A percentile compares a stretch with the other conserved stretches of the same genome.
Conservation (phyloP, 2,888 invertebrate genomes). For the Myathropa florea region DNA sequence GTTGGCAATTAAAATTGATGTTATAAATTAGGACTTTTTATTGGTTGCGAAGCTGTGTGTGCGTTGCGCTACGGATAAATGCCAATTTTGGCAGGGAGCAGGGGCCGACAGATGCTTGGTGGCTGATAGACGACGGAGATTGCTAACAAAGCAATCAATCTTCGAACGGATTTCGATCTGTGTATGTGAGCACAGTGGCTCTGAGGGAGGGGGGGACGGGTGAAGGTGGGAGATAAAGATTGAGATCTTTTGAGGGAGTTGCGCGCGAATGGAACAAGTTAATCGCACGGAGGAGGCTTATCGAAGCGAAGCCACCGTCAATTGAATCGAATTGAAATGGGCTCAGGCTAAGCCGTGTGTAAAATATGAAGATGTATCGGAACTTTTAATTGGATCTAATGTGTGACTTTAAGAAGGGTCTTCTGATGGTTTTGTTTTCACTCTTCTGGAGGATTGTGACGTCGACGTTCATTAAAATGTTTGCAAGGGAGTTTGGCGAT, state of each 20-base stretch:
- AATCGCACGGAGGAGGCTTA: conserved; percentile 33
- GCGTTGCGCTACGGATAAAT: conserved; percentile 36
- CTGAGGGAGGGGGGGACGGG: background rate
- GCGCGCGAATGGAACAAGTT: conserved; percentile 37
- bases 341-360: conserved; percentile 1
- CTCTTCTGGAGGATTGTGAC: no score
- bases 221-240: conserved; percentile 25
- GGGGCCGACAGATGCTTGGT: background rate
- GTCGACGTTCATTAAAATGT: no score
- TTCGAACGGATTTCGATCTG: conserved; percentile 37
- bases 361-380: conserved; percentile 11
- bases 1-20: conserved; percentile 68
- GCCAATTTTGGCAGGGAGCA: conserved; percentile 33
- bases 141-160: conserved; percentile 63
- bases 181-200: background rate
- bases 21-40: conserved; percentile 67
- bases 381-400: background rate
- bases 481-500: no score
- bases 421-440: no score
- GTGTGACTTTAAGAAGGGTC: background rate
- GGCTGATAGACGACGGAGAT: conserved; percentile 53
- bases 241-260: conserved; percentile 24
- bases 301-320: conserved; percentile 21
- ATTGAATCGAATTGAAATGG: conserved; percentile 56
- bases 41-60: conserved; percentile 14